phyloP scores from a whole-genome alignment of 2,113 vertebrate species.

The Azemiops feae region DNA sequence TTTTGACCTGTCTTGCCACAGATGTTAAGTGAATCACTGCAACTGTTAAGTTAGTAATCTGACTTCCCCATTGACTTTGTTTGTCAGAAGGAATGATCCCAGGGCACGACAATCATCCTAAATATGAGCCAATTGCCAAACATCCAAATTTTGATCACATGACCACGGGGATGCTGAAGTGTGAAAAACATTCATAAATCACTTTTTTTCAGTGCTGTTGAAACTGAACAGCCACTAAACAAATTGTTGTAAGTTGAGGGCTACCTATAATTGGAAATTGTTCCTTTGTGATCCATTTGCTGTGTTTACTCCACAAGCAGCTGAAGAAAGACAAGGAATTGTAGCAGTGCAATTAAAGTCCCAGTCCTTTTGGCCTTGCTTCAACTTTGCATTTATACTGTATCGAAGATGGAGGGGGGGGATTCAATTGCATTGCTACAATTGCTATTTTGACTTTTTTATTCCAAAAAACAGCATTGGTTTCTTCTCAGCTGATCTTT shows the following conservation, averaged over 20 bases:
- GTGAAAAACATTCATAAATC: neutral
- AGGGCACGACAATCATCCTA: neutral
- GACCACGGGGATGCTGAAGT: neutral
- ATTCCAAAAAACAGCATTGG: neutral
- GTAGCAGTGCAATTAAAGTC: neutral
- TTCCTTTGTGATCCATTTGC: neutral
- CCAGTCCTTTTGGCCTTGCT: neutral
- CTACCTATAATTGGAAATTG: neutral
- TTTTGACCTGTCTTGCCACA: neutral
- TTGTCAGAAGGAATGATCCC: neutral
- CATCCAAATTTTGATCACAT: neutral
- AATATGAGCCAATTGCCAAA: neutral
- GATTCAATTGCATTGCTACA: neutral
- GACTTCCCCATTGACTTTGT: neutral
- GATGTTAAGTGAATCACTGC: no score
- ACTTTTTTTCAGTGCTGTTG: neutral
- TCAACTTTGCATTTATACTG: neutral
- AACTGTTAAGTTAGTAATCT: neutral
- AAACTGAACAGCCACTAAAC: neutral
- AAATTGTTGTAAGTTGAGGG: neutral
- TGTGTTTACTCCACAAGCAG: neutral
- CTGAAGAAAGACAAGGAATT: neutral
- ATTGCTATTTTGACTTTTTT: neutral
- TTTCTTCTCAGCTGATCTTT: neutral
- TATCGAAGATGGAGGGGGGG: neutral